A percentile compares a stretch with the other conserved stretches of the same genome.
Conservation (phyloP, 2,888 invertebrate genomes). For the Oxycera nigricornis region DNA sequence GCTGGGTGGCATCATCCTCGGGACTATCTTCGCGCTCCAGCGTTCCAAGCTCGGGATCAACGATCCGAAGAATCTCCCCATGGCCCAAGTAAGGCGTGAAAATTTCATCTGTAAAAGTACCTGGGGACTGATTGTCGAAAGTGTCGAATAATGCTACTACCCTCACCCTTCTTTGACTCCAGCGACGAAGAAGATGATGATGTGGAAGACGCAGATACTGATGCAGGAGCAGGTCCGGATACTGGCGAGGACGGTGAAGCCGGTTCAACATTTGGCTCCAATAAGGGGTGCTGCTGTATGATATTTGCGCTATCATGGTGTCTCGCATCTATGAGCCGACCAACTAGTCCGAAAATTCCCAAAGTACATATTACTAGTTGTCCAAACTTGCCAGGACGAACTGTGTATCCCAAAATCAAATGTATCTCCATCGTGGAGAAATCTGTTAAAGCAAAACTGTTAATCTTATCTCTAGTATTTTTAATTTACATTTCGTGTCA, state of each 20-base stretch:
- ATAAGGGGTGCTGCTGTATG: conserved; percentile 34
- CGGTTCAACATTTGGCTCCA: conserved; percentile 40
- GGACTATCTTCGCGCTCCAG: conserved; percentile 57
- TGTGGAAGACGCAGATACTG: conserved; percentile 38
- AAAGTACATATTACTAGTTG: conserved; percentile 47
- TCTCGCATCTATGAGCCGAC: conserved; percentile 45
- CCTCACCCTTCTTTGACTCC: conserved; percentile 42
- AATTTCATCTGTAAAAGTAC: conserved; percentile 48
- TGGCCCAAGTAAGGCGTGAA: conserved; percentile 65
- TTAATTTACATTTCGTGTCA: no score
- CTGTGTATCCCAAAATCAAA: conserved; percentile 42
- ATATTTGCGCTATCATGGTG: conserved; percentile 45
- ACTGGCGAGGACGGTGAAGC: conserved; percentile 34
- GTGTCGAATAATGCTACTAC: conserved; percentile 17
- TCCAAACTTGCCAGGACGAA: conserved; percentile 46
- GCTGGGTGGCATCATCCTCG: conserved; percentile 37
- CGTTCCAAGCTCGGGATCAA: conserved; percentile 66
- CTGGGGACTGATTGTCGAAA: neutral
- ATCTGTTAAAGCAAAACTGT: conserved; percentile 39
- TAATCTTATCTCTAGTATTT: no score
- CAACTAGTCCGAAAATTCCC: conserved; percentile 46
- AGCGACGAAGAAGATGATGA: conserved; percentile 43
- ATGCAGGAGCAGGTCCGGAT: conserved; percentile 23
- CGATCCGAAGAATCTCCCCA: conserved; percentile 66
- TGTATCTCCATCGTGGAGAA: conserved; percentile 50